phyloP scores from a whole-genome alignment of 2,888 invertebrate genomes.

The Drosophila cognata region DNA sequence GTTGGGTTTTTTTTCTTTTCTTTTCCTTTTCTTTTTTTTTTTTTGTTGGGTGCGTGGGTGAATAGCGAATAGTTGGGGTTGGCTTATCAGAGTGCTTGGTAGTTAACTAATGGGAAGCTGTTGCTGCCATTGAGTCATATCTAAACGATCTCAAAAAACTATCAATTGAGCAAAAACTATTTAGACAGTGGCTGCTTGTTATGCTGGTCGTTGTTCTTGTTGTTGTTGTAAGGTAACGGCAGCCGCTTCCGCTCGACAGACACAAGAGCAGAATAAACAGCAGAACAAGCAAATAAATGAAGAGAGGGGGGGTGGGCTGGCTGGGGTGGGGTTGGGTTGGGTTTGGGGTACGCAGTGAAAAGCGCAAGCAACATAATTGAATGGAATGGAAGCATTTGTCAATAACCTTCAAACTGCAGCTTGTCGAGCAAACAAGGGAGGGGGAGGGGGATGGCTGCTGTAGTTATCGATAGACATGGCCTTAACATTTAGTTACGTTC shows the following conservation, averaged over 20 bases:
- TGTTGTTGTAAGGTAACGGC: constrained; percentile 59
- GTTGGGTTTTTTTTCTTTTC: not conserved
- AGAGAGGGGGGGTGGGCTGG: not conserved
- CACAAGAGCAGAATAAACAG: constrained; percentile 32
- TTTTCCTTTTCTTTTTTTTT: not conserved
- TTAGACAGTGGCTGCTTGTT: constrained; percentile 68
- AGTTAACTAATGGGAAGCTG: constrained; percentile 46
- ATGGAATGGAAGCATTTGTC: constrained; percentile 52
- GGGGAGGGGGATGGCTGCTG: constrained; percentile 1
- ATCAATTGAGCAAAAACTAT: constrained; percentile 59
- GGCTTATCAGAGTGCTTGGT: constrained; percentile 31
- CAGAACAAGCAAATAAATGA: constrained; percentile 44
- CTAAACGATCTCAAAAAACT: constrained; percentile 35
- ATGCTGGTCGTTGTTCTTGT: constrained; percentile 16
- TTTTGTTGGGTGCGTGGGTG: not conserved
- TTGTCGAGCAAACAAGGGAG: constrained; percentile 2
- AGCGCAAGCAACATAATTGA: constrained; percentile 63
- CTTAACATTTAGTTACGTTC: constrained; percentile 22
- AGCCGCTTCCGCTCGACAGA: constrained; percentile 58
- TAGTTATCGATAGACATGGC: constrained; percentile 33
- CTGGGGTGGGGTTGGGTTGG: not conserved
- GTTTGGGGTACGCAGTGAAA: not conserved
- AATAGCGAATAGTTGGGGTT: not conserved
- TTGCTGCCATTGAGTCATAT: constrained; percentile 40
- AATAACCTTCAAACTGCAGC: constrained; percentile 51